Evolutionary conservation across 2,113 vertebrate genomes (phyloP).

Genomic region (Camarhynchus parvulus): DNA sequence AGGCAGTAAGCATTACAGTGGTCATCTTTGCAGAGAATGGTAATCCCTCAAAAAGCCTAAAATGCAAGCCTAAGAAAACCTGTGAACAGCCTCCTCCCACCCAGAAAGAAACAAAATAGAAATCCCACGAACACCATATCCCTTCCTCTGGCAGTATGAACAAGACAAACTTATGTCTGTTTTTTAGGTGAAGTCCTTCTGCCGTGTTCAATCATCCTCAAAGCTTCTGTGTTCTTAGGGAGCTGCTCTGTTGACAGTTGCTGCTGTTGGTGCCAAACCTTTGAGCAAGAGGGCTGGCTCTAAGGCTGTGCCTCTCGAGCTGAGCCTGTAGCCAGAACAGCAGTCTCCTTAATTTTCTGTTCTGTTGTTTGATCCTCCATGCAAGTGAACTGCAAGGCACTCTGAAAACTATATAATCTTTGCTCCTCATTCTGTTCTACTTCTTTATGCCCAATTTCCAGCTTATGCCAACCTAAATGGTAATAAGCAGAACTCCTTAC

Average conservation of each 20-base stretch:
- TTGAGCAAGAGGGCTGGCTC: not conserved
- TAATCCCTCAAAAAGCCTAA: not conserved
- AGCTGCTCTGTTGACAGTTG: not conserved
- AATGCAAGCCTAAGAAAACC: not conserved
- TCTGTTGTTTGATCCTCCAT: not conserved
- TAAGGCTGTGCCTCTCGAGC: not conserved
- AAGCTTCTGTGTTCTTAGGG: not conserved
- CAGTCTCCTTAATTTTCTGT: slow-evolving; percentile 2
- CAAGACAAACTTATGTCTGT: not conserved
- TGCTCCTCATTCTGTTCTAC: not conserved
- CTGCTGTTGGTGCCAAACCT: not conserved
- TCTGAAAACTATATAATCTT: not conserved
- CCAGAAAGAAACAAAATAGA: not conserved
- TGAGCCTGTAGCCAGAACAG: not conserved
- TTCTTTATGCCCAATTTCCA: not conserved
- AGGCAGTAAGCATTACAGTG: not conserved
- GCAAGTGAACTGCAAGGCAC: not conserved
- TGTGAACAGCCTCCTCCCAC: not conserved
- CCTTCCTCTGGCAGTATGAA: not conserved
- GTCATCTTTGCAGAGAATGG: not conserved
- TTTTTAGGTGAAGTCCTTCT: not conserved
- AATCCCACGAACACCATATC: not conserved
- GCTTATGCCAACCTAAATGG: not conserved
- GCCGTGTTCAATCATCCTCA: not conserved
- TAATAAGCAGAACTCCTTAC: not conserved